Conservation (phyloP, 2,888 invertebrate genomes). For the Eumerus sabulonum region DNA sequence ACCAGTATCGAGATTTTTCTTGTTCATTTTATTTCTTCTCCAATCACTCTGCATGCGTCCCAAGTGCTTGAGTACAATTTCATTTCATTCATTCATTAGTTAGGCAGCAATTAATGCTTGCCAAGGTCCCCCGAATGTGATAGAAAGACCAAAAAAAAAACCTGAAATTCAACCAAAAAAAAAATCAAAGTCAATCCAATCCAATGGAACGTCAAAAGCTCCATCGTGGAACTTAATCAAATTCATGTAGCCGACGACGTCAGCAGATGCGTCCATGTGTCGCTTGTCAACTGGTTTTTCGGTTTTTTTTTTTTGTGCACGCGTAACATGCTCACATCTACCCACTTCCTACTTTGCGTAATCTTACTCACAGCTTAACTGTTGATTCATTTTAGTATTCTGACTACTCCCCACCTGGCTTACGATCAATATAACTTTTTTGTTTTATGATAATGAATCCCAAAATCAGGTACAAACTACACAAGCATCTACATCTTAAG, state of each 20-base stretch:
- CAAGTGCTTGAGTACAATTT: conserved; percentile 24
- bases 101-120: conserved; percentile 9
- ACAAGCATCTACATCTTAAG: too few species aligned
- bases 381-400: conserved; percentile 25
- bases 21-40: too few species aligned
- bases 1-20: not conserved
- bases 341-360: conserved; percentile 27
- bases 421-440: conserved; percentile 16
- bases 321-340: conserved; percentile 1
- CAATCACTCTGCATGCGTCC: not conserved
- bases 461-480: not conserved
- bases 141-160: conserved; percentile 12
- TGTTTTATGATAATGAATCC: conserved; percentile 27
- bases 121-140: conserved; percentile 15
- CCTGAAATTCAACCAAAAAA: too few species aligned
- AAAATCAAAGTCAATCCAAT: conserved; percentile 33
- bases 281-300: conserved; percentile 8
- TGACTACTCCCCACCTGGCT: conserved; percentile 18
- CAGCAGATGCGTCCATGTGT: not conserved
- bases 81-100: conserved; percentile 30
- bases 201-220: not conserved
- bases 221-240: conserved; percentile 13
- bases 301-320: not conserved
- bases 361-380: conserved; percentile 5
- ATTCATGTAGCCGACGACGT: conserved; percentile 1